phyloP scores from a whole-genome alignment of 2,797 vertebrate genomes.

The Hephaestus fuliginosus region DNA sequence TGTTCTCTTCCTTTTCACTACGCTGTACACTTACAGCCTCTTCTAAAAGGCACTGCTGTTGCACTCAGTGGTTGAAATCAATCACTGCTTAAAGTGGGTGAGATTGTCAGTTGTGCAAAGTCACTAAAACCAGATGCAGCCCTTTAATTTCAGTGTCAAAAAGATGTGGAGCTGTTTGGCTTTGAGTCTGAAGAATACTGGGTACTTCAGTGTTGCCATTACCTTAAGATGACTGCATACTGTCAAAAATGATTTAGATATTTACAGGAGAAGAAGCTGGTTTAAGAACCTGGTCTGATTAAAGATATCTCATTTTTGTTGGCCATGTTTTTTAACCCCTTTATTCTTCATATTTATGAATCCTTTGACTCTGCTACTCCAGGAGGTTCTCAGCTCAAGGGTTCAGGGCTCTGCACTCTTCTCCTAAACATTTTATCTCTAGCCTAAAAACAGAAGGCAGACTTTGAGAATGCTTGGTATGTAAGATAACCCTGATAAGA shows the following conservation, averaged over 20 bases:
- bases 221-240: not conserved
- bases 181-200: not conserved
- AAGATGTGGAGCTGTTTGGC: not conserved
- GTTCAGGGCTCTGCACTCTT: not conserved
- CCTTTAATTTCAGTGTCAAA: not conserved
- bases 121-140: not conserved
- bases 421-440: not conserved
- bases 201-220: not conserved
- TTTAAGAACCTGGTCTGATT: not conserved
- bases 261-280: not conserved
- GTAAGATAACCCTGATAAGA: constrained; percentile 52
- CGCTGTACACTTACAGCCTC: not conserved
- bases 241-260: not conserved
- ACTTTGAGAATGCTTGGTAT: constrained; percentile 54
- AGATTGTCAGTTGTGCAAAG: not conserved
- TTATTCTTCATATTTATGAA: not conserved
- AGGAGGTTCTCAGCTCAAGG: no score
- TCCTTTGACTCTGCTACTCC: not conserved
- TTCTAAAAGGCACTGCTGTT: not conserved
- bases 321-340: not conserved
- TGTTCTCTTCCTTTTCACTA: no score
- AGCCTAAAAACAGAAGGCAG: constrained; percentile 23
- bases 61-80: not conserved
- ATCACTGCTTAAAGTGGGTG: not conserved
- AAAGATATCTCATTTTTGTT: not conserved